Percentiles rank a stretch among this genome's conserved stretches.
Evolutionary conservation across 2,113 vertebrate species (phyloP).

Genomic region (Hippocampus guttulatus): DNA sequence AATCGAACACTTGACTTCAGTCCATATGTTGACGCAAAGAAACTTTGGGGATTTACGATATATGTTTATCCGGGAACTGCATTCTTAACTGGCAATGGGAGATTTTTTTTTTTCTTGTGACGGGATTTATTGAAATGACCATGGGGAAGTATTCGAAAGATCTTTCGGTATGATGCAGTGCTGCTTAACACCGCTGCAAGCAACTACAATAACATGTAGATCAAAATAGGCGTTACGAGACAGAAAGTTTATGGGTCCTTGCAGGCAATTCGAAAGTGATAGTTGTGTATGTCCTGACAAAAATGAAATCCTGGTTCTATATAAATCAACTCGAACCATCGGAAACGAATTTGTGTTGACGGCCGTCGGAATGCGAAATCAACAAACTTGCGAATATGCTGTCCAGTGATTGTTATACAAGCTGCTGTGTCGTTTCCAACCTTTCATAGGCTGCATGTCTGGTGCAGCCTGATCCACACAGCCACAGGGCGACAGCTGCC

Average conservation of each 20-base stretch:
- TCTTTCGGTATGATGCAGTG: neutral
- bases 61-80: neutral
- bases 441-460: neutral
- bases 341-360: neutral
- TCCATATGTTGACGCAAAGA: neutral
- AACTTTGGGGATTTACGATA: neutral
- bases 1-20: neutral
- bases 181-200: neutral
- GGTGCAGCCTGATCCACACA: neutral
- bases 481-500: slow-evolving; percentile 1
- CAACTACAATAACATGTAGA: neutral
- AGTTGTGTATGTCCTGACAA: neutral
- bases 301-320: neutral
- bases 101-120: neutral
- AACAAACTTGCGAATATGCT: neutral
- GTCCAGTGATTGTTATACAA: neutral
- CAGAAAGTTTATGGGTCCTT: neutral
- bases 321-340: neutral
- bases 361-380: neutral
- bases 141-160: neutral
- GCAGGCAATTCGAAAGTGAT: neutral
- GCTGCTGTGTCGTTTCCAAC: neutral
- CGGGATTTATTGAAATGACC: neutral
- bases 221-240: neutral
- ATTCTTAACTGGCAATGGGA: neutral